phyloP scores from a whole-genome alignment of 2,113 vertebrate genomes.

The Peucedramus taeniatus region DNA sequence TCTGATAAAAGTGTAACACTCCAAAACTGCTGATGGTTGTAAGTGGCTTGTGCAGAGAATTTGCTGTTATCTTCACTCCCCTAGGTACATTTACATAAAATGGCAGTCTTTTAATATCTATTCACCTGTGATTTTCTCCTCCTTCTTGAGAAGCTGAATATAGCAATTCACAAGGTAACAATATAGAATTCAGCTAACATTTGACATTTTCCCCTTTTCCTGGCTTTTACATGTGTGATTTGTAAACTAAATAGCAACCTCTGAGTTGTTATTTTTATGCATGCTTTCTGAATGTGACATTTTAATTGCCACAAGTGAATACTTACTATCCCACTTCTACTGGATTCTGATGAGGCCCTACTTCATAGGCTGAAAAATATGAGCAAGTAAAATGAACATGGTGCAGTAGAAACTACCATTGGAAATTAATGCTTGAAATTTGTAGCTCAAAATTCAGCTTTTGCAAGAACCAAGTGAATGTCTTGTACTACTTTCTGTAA shows the following conservation, averaged over 20 bases:
- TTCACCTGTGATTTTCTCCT: background rate
- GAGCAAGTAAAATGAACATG: background rate
- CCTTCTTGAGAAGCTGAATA: background rate
- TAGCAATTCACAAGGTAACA: background rate
- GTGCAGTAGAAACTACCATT: background rate
- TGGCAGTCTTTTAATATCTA: background rate
- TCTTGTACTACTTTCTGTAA: background rate
- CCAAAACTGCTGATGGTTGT: background rate
- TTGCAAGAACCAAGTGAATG: background rate
- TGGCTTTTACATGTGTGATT: background rate
- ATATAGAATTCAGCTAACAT: background rate
- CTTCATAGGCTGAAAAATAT: background rate
- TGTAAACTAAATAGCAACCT: background rate
- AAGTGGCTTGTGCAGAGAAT: background rate
- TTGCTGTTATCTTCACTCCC: background rate
- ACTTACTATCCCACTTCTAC: background rate
- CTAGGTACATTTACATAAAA: background rate
- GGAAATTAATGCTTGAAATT: background rate
- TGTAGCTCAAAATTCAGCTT: background rate
- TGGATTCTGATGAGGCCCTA: background rate
- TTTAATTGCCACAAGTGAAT: background rate
- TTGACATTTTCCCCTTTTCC: background rate
- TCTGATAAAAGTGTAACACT: background rate
- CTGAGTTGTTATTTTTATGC: background rate
- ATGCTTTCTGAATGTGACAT: background rate